phyloP scores from a whole-genome alignment of 2,797 vertebrate genomes.

The Acestrorhynchus altus region DNA sequence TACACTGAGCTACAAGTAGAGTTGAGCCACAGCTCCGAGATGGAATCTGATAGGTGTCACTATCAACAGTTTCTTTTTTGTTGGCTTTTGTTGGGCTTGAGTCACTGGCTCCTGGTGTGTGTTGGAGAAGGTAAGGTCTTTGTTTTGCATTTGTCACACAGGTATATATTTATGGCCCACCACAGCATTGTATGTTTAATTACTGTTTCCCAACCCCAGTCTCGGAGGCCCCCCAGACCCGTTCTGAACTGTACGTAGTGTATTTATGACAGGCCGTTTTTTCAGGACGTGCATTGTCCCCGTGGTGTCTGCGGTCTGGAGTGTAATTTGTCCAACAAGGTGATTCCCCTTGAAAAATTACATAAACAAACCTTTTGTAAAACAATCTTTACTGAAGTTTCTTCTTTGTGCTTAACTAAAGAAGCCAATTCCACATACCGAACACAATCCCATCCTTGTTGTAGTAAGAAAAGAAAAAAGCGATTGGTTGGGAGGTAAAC shows the following conservation, averaged over 20 bases:
- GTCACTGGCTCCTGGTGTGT: neutral
- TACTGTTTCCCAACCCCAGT: too few species aligned
- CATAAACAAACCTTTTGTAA: too few species aligned
- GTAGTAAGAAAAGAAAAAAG: neutral
- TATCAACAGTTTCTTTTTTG: neutral
- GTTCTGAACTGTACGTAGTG: too few species aligned
- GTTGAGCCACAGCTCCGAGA: neutral
- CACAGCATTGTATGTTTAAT: neutral
- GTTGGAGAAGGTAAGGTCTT: neutral
- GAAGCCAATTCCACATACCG: neutral
- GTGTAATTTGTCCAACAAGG: too few species aligned
- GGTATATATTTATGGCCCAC: neutral
- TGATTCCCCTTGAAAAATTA: too few species aligned
- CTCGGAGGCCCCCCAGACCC: too few species aligned
- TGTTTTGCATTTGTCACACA: neutral
- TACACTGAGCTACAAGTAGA: neutral
- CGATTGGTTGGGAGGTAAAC: neutral
- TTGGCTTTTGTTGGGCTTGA: constrained; percentile 1
- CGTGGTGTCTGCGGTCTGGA: too few species aligned
- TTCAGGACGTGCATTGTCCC: too few species aligned
- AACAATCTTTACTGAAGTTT: too few species aligned
- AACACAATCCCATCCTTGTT: neutral
- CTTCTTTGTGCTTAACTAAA: too few species aligned
- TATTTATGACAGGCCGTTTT: too few species aligned
- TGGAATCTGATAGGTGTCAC: constrained; percentile 6